Percentiles rank a stretch among this genome's conserved stretches.
These are phyloP conservation scores for Monomorium pharaonis DNA, from an alignment of 1,140 invertebrate species.

Conservation along the genomic window DNA sequence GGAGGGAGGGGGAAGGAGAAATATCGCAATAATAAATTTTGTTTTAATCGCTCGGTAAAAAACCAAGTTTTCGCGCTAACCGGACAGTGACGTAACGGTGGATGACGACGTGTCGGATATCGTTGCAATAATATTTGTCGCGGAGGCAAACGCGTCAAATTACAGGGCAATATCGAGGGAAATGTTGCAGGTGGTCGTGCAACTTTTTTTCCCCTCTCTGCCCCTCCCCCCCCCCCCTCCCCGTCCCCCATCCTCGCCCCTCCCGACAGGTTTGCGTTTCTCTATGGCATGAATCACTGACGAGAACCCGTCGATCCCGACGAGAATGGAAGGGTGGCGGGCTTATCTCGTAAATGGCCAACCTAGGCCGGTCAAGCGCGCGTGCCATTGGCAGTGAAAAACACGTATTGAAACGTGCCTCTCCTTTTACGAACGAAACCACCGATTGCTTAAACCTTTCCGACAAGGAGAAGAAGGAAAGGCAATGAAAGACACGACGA, in stretches of 20 bases:
- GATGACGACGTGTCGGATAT: constrained; percentile 19
- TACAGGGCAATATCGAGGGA: constrained; percentile 33
- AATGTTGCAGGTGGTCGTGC: background rate
- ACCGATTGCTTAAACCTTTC: constrained; percentile 83
- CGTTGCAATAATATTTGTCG: constrained; percentile 41
- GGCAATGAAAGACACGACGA: constrained; percentile 64
- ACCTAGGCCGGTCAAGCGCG: constrained; percentile 63
- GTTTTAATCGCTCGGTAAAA: background rate
- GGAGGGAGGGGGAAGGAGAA: background rate
- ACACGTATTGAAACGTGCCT: constrained; percentile 82
- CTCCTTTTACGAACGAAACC: constrained; percentile 82
- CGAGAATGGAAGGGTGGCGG: constrained; percentile 36
- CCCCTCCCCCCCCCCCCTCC: background rate
- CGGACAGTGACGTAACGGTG: background rate
- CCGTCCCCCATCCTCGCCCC: background rate
- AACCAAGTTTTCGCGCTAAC: background rate
- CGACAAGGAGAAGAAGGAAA: constrained; percentile 52
- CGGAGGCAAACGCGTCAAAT: constrained; percentile 36
- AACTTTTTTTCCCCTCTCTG: constrained; percentile 22
- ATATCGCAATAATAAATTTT: constrained; percentile 9
- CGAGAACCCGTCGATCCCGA: constrained; percentile 19
- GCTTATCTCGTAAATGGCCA: constrained; percentile 67
- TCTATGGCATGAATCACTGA: constrained; percentile 59
- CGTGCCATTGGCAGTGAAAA: constrained; percentile 84
- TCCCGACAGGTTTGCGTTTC: constrained; percentile 35